phyloP scores from a whole-genome alignment of 2,113 vertebrate genomes.

The Cavia porcellus region DNA sequence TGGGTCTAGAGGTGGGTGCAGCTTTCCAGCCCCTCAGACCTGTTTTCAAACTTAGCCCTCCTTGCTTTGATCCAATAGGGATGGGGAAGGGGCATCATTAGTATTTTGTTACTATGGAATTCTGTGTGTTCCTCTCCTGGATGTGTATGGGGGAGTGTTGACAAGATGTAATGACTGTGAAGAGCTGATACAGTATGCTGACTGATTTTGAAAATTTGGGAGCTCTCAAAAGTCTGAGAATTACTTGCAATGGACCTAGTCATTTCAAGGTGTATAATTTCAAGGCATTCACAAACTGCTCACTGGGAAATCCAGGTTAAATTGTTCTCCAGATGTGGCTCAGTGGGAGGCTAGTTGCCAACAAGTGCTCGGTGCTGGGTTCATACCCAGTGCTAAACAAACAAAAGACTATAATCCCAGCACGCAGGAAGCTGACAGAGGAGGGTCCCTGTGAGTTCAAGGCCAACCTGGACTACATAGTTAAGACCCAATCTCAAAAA shows the following conservation, averaged over 20 bases:
- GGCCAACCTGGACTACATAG: neutral
- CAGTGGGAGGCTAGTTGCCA: neutral
- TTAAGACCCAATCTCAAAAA: neutral
- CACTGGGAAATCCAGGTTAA: neutral
- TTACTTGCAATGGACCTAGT: neutral
- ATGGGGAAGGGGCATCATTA: constrained; percentile 4
- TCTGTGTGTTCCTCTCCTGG: constrained; percentile 44
- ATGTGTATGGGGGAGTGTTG: neutral
- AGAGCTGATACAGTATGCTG: neutral
- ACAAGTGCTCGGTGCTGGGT: neutral
- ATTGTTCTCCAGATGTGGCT: neutral
- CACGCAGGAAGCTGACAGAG: neutral
- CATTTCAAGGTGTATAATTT: neutral
- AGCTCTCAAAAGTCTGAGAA: neutral
- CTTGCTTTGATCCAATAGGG: constrained; percentile 9
- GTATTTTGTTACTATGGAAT: constrained; percentile 65
- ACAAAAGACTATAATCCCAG: neutral
- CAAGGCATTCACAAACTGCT: neutral
- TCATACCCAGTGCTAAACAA: neutral
- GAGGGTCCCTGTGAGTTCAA: neutral
- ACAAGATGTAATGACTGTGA: neutral
- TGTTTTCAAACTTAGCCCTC: neutral
- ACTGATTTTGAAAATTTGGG: neutral
- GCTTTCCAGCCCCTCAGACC: neutral
- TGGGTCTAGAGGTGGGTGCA: neutral